Evolutionary conservation across 2,113 vertebrate genomes (phyloP).

Genomic region (Apodemus sylvaticus): DNA sequence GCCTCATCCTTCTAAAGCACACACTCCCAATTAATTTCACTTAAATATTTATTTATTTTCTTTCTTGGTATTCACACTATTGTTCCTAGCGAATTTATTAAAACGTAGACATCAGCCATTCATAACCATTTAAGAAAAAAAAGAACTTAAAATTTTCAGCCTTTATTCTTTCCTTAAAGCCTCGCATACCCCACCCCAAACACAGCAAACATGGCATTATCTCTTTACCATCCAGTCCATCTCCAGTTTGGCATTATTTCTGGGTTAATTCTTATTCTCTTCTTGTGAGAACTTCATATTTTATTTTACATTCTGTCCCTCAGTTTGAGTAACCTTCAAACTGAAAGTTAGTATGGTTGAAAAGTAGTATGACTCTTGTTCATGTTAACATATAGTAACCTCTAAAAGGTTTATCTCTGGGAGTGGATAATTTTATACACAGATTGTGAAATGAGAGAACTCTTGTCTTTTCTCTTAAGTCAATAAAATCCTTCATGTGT

Average conservation of each 20-base stretch:
- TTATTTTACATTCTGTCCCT: neutral
- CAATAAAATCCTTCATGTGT: neutral
- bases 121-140: neutral
- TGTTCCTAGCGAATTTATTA: neutral
- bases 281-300: neutral
- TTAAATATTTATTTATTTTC: neutral
- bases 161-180: neutral
- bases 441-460: neutral
- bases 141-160: neutral
- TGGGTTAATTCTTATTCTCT: neutral
- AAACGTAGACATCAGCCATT: neutral
- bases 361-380: neutral
- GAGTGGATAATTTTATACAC: neutral
- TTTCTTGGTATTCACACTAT: neutral
- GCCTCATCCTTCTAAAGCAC: neutral
- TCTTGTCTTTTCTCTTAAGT: neutral
- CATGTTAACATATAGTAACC: no score
- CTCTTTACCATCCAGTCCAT: no score
- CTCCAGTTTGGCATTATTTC: neutral
- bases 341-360: no score
- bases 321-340: neutral
- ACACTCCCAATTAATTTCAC: no score
- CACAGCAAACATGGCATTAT: neutral
- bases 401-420: neutral
- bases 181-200: neutral